These are phyloP conservation scores for Mus minutoides DNA, from an alignment of 2,797 vertebrate genomes.

Conservation along the genomic window DNA sequence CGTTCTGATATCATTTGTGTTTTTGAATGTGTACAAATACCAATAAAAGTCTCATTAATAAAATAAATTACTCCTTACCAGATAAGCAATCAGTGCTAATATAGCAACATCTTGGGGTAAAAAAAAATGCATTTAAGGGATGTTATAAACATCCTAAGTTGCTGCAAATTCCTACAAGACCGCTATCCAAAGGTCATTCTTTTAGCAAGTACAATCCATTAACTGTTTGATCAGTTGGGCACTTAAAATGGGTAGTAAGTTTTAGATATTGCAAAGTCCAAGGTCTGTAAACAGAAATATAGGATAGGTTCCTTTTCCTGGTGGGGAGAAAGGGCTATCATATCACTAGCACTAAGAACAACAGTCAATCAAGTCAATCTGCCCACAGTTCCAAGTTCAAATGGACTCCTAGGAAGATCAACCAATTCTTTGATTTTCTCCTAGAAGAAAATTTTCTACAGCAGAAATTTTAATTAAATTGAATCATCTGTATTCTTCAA, in stretches of 20 bases:
- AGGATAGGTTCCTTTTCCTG: neutral
- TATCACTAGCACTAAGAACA: neutral
- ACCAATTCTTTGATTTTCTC: neutral
- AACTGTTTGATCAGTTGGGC: slow-evolving; percentile 40
- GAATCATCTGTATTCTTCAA: slow-evolving; percentile 22
- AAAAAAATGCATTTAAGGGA: neutral
- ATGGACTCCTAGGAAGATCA: slow-evolving; percentile 13
- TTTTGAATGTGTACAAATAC: slow-evolving; percentile 56
- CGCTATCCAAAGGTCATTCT: slow-evolving; percentile 41
- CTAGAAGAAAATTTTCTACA: slow-evolving; percentile 4
- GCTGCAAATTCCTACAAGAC: slow-evolving; percentile 8
- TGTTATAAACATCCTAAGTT: slow-evolving; percentile 53
- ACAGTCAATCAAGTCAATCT: neutral
- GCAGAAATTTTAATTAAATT: slow-evolving; percentile 13
- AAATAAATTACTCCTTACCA: slow-evolving; percentile 60
- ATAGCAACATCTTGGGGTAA: slow-evolving; percentile 35
- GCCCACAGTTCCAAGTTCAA: slow-evolving; percentile 27
- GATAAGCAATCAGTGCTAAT: slow-evolving; percentile 38
- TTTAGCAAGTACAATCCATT: slow-evolving; percentile 33
- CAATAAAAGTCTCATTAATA: slow-evolving; percentile 60
- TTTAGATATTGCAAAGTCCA: slow-evolving; percentile 42
- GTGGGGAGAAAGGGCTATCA: neutral
- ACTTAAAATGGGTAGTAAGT: slow-evolving; percentile 52
- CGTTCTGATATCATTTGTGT: slow-evolving; percentile 48
- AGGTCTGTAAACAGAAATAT: slow-evolving; percentile 44